phyloP scores from a whole-genome alignment of 1,140 invertebrate genomes.

The Drosophila asahinai region DNA sequence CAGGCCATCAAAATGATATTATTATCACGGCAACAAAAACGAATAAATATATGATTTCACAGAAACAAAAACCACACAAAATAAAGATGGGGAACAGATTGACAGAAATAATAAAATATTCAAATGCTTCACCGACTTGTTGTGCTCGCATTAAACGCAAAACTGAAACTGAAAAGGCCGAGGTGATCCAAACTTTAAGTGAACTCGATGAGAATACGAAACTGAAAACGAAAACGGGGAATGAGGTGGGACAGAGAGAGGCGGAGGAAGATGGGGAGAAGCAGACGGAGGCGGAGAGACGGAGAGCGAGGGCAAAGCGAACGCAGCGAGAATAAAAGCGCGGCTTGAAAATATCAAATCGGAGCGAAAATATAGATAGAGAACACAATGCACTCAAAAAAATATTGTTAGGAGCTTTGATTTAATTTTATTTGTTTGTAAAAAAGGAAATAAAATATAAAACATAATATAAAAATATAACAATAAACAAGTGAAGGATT shows the following conservation, averaged over 20 bases:
- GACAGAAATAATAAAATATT: conserved; percentile 16
- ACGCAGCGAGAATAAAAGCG: conserved; percentile 61
- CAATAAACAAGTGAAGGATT: too few relatives aligned
- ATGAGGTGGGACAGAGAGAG: background rate
- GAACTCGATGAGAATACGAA: conserved; percentile 69
- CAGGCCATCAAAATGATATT: background rate
- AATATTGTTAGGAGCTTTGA: too few relatives aligned
- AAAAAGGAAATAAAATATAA: too few relatives aligned
- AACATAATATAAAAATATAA: too few relatives aligned
- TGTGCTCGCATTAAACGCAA: conserved; percentile 74
- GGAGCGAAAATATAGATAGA: conserved; percentile 21
- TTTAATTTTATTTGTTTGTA: too few relatives aligned
- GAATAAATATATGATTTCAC: background rate
- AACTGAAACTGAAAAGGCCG: conserved; percentile 70
- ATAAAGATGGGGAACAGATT: background rate
- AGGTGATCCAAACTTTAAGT: conserved; percentile 67
- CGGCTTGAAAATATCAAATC: conserved; percentile 53
- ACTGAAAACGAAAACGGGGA: conserved; percentile 11
- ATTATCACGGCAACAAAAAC: conserved; percentile 14
- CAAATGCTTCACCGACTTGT: conserved; percentile 61
- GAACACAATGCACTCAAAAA: background rate
- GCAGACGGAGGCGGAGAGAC: conserved; percentile 3
- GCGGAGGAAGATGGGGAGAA: background rate
- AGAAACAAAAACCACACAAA: conserved; percentile 32
- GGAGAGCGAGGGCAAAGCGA: conserved; percentile 28